A percentile compares a stretch with the other conserved stretches of the same genome.
Evolutionary conservation across 2,113 vertebrate genomes (phyloP).

Genomic region (Vanacampus margaritifer): DNA sequence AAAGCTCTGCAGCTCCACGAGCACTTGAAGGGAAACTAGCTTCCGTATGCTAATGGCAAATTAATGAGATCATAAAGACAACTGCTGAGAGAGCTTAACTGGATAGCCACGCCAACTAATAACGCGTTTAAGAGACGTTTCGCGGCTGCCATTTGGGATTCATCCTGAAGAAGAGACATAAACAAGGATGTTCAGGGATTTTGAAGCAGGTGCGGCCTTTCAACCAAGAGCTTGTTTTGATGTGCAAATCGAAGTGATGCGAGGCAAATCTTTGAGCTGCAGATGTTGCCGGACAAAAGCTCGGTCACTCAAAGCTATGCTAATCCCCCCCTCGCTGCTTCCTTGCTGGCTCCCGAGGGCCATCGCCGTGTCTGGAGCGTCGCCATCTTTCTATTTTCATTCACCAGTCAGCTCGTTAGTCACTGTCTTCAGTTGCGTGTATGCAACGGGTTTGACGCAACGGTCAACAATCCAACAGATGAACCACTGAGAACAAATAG

Average conservation of each 20-base stretch:
- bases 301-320: constrained; percentile 70
- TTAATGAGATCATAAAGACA: constrained; percentile 39
- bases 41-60: constrained; percentile 25
- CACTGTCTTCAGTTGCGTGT: background rate
- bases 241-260: constrained; percentile 58
- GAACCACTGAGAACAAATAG: background rate
- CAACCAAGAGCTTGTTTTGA: constrained; percentile 56
- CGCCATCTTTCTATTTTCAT: background rate
- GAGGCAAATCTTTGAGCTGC: constrained; percentile 58
- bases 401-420: background rate
- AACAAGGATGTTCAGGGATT: constrained; percentile 14
- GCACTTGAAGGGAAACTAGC: constrained; percentile 36
- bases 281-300: constrained; percentile 67
- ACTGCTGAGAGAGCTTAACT: constrained; percentile 35
- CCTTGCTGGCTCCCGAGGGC: background rate
- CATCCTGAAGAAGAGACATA: constrained; percentile 22
- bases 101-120: constrained; percentile 2
- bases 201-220: constrained; percentile 45
- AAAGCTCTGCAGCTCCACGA: constrained; percentile 19
- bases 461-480: background rate
- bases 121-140: constrained; percentile 7
- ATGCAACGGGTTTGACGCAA: background rate
- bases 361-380: background rate
- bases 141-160: constrained; percentile 18
- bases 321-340: constrained; percentile 52